These are phyloP conservation scores for Arizona elegans DNA, from an alignment of 2,113 vertebrate species.

Conservation along the genomic window DNA sequence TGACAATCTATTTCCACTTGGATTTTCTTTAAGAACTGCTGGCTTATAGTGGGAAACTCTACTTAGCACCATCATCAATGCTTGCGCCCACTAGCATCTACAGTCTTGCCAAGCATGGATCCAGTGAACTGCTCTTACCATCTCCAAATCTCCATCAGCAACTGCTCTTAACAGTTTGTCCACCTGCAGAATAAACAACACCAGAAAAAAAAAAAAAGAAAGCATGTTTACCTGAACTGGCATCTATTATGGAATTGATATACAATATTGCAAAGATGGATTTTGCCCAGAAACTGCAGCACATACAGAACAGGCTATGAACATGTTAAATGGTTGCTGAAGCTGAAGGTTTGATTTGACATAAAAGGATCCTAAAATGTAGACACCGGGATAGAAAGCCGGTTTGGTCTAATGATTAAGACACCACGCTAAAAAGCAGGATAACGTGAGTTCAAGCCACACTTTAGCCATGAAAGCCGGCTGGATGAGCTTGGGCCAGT, in stretches of 20 bases:
- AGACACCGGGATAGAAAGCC: not conserved
- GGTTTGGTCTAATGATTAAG: no score
- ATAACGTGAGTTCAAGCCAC: no score
- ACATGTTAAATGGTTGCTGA: not conserved
- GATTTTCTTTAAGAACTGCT: not conserved
- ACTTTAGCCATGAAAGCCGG: no score
- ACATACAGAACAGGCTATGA: not conserved
- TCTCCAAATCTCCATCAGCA: constrained; percentile 91
- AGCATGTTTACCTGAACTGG: constrained; percentile 13
- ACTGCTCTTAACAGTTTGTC: constrained; percentile 93
- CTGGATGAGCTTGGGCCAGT: no score
- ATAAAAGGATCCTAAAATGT: not conserved
- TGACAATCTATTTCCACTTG: not conserved
- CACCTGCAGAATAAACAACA: constrained; percentile 74
- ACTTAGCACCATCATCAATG: not conserved
- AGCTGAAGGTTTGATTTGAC: not conserved
- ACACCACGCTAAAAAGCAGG: no score
- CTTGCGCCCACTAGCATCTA: not conserved
- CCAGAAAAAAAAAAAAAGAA: constrained; percentile 21
- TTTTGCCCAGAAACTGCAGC: not conserved
- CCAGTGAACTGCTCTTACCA: constrained; percentile 75
- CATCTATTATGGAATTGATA: not conserved
- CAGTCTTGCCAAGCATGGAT: not conserved
- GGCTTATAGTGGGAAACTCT: no score
- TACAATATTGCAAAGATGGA: not conserved